A percentile compares a stretch with the other conserved stretches of the same genome.
Evolutionary conservation across 2,797 vertebrate genomes (phyloP).

Genomic region (Meda fulgida): DNA sequence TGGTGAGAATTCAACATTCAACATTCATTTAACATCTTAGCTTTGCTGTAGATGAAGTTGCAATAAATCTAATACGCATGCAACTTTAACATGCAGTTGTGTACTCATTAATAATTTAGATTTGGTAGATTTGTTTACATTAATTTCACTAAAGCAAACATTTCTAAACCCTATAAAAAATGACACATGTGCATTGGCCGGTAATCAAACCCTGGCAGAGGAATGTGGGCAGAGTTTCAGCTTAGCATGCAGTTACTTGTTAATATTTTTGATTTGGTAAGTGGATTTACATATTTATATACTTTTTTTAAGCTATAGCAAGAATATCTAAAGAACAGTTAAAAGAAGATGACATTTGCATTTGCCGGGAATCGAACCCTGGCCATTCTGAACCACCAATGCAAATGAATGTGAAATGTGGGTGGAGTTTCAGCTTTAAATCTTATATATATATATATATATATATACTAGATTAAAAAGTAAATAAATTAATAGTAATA

Average conservation of each 20-base stretch:
- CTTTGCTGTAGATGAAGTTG: background rate
- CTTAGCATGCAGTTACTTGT: background rate
- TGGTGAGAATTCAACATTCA: conserved; percentile 74
- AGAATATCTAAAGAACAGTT: background rate
- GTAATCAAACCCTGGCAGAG: background rate
- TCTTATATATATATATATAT: no score
- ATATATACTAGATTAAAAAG: background rate
- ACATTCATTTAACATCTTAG: background rate
- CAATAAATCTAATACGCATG: background rate
- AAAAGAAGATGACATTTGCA: background rate
- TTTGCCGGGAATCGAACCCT: background rate
- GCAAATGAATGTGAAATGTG: background rate
- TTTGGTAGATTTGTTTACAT: background rate
- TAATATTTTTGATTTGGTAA: background rate
- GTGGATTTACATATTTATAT: background rate
- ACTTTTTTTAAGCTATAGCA: background rate
- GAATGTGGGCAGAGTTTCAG: background rate
- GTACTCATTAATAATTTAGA: background rate
- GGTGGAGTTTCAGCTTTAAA: background rate
- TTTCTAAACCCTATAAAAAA: background rate
- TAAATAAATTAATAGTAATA: background rate
- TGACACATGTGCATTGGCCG: background rate
- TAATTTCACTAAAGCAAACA: background rate
- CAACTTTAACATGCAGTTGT: background rate
- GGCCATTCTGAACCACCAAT: background rate